These are phyloP conservation scores for Holacanthus passer DNA, from an alignment of 2,113 vertebrate genomes.

Conservation along the genomic window DNA sequence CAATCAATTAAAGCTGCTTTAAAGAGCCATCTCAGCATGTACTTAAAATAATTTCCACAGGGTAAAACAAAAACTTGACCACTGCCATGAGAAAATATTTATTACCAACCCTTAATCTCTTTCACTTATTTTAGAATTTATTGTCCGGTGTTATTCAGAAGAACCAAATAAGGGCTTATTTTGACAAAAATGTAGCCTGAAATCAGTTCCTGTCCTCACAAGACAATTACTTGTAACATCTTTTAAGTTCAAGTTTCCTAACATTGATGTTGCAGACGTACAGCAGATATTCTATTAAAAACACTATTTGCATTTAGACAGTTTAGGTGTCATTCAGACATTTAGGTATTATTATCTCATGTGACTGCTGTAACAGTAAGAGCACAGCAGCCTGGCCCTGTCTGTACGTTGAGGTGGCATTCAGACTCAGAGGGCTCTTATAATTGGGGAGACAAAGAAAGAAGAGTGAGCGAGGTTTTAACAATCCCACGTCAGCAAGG, in stretches of 20 bases:
- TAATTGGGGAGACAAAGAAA: conserved; percentile 74
- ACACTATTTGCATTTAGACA: background rate
- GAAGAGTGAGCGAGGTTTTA: conserved; percentile 63
- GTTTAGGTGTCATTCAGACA: background rate
- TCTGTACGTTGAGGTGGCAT: conserved; percentile 19
- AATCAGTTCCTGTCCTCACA: background rate
- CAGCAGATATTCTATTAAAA: conserved; percentile 1
- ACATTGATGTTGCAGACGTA: background rate
- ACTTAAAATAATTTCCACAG: no score
- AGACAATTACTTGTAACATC: accelerated
- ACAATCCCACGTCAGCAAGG: conserved; percentile 78
- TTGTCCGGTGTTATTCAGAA: no score
- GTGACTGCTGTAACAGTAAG: conserved; percentile 1
- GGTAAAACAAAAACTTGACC: no score
- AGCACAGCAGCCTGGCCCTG: conserved; percentile 32
- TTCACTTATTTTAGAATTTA: no score
- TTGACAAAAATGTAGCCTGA: background rate
- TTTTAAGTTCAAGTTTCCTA: background rate
- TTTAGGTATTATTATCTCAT: background rate
- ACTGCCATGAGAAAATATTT: background rate
- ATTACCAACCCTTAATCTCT: background rate
- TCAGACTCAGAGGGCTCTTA: conserved; percentile 44
- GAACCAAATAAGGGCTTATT: background rate
- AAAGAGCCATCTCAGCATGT: no score
- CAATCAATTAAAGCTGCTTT: no score